Evolutionary conservation across 2,888 invertebrate species (phyloP).

Genomic region (Scaeva pyrastri): DNA sequence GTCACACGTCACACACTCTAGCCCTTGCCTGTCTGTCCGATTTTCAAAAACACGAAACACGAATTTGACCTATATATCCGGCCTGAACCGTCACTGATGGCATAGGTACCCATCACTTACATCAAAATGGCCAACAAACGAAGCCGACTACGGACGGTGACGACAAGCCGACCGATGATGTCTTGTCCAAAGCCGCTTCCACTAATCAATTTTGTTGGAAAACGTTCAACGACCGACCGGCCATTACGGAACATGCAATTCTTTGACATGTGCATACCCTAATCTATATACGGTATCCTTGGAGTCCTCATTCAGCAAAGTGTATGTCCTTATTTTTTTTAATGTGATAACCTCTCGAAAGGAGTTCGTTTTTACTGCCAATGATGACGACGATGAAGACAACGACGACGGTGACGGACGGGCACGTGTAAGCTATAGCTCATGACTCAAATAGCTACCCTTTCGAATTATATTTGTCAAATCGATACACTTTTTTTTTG

Average conservation of each 20-base stretch:
- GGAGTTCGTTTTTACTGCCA: conserved; percentile 3
- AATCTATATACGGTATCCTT: conserved; percentile 1
- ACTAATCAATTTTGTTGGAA: conserved; percentile 51
- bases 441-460: conserved; percentile 41
- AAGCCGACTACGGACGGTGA: too few relatives aligned
- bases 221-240: conserved; percentile 27
- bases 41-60: neutral
- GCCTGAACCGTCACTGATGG: conserved; percentile 15
- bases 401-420: neutral
- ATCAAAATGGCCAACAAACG: neutral
- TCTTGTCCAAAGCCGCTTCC: neutral
- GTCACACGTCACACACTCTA: conserved; percentile 24
- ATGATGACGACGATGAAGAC: conserved; percentile 1
- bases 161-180: neutral
- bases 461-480: conserved; percentile 52
- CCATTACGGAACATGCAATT: conserved; percentile 47
- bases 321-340: neutral
- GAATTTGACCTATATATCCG: conserved; percentile 47
- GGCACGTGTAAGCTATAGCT: neutral
- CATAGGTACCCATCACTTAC: too few relatives aligned
- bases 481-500: conserved; percentile 55
- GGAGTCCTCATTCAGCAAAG: neutral
- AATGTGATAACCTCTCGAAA: neutral
- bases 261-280: neutral
- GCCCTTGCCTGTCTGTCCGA: conserved; percentile 17